Conservation (phyloP, 2,888 invertebrate genomes). For the Plutella xylostella region DNA sequence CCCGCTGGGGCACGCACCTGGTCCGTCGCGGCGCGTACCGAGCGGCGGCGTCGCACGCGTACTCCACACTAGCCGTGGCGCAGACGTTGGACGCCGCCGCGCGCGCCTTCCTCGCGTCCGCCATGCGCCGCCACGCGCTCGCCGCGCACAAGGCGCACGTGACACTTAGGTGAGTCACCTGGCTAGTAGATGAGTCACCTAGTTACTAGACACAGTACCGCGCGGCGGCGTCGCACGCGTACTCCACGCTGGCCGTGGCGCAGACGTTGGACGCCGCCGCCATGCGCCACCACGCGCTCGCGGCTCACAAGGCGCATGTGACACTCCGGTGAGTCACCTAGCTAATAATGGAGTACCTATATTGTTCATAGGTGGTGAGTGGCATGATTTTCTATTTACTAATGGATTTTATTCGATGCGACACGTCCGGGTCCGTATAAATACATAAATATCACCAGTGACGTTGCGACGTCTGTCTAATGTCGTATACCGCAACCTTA, state of each 20-base stretch:
- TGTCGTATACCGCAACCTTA: too few species aligned
- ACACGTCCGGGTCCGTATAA: too few species aligned
- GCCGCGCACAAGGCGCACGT: slow-evolving; percentile 83
- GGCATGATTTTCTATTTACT: too few species aligned
- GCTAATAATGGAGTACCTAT: too few species aligned
- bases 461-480: too few species aligned
- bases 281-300: slow-evolving; percentile 82
- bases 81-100: slow-evolving; percentile 89
- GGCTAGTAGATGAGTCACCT: too few species aligned
- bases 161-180: too few species aligned
- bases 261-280: slow-evolving; percentile 88
- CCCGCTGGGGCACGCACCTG: slow-evolving; percentile 79
- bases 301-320: slow-evolving; percentile 84
- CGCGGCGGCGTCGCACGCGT: slow-evolving; percentile 80
- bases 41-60: slow-evolving; percentile 80
- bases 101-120: slow-evolving; percentile 83
- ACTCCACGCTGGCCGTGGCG: slow-evolving; percentile 89
- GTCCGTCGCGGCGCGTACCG: slow-evolving; percentile 81
- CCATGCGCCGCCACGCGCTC: slow-evolving; percentile 84
- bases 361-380: too few species aligned
- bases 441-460: too few species aligned
- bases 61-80: slow-evolving; percentile 89
- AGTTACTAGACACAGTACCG: too few species aligned
- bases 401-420: too few species aligned
- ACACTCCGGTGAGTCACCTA: too few species aligned